These are phyloP conservation scores for Dendrocopos noguchii DNA, from an alignment of 2,113 vertebrate species.

Conservation along the genomic window DNA sequence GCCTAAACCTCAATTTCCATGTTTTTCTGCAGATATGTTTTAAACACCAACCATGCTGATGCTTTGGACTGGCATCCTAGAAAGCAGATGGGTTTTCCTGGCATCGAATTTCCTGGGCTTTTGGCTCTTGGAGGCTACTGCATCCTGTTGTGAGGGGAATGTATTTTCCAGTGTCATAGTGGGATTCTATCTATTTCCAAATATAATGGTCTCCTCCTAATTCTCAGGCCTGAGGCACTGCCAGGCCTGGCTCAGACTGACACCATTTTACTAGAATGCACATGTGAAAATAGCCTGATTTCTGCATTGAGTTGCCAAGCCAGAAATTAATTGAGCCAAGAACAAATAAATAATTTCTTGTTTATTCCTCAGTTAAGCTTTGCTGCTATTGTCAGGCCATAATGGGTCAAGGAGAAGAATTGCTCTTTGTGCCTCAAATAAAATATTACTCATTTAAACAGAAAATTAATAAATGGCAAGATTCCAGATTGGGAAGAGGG, in stretches of 20 bases:
- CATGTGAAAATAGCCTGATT: conserved; percentile 17
- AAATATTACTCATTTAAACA: conserved; percentile 5
- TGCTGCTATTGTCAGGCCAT: conserved; percentile 31
- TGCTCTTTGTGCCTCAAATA: background rate
- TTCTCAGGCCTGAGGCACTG: background rate
- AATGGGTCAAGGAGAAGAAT: conserved; percentile 2
- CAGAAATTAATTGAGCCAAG: conserved; percentile 48
- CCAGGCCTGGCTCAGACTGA: conserved; percentile 22
- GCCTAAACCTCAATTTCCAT: background rate
- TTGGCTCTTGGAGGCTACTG: conserved; percentile 28
- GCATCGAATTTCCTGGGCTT: conserved; percentile 4
- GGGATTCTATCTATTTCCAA: conserved; percentile 29
- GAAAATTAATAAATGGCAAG: conserved; percentile 25
- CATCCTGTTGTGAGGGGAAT: conserved; percentile 8
- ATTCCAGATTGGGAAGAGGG: background rate
- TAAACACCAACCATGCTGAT: background rate
- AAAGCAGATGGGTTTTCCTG: conserved; percentile 61
- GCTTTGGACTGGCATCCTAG: conserved; percentile 11
- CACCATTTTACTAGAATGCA: conserved; percentile 1
- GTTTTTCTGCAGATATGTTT: conserved; percentile 41
- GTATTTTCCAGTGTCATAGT: background rate
- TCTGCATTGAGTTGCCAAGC: background rate
- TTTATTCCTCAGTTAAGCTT: conserved; percentile 52
- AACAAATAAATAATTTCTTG: conserved; percentile 57
- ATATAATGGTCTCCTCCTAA: conserved; percentile 16